Percentiles rank a stretch among this genome's conserved stretches.
Evolutionary conservation across 1,140 invertebrate genomes (phyloP).

Genomic region (Polyergus mexicanus): DNA sequence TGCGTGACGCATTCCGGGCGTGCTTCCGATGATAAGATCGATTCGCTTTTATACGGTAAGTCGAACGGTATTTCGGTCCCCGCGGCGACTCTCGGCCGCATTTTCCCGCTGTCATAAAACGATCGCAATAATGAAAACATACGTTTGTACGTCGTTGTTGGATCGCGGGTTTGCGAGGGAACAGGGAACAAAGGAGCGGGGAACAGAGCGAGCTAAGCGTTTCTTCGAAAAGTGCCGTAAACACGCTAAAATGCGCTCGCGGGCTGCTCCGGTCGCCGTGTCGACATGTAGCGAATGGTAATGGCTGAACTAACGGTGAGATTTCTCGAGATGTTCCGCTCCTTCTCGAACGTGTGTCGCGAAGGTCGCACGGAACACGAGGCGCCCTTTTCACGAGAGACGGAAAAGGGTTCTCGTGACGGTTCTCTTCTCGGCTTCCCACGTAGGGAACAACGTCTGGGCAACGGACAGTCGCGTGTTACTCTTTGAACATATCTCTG

Average conservation of each 20-base stretch:
- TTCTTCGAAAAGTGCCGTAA: slow-evolving; percentile 76
- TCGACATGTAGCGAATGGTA: slow-evolving; percentile 76
- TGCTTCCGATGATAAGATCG: slow-evolving; percentile 23
- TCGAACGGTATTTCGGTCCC: slow-evolving; percentile 45
- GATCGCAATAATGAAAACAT: slow-evolving; percentile 67
- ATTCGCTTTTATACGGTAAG: slow-evolving; percentile 23
- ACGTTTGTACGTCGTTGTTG: slow-evolving; percentile 19
- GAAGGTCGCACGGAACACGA: slow-evolving; percentile 42
- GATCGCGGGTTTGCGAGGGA: not conserved
- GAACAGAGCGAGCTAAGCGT: slow-evolving; percentile 63
- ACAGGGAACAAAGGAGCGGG: slow-evolving; percentile 22
- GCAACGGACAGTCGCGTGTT: slow-evolving; percentile 33
- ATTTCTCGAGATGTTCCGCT: slow-evolving; percentile 64
- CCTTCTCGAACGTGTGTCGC: slow-evolving; percentile 29
- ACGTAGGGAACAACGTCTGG: slow-evolving; percentile 30
- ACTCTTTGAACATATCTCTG: slow-evolving; percentile 3
- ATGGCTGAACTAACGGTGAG: slow-evolving; percentile 75
- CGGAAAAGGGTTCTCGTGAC: slow-evolving; percentile 28
- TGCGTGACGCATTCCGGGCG: not conserved
- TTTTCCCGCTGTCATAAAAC: slow-evolving; percentile 46
- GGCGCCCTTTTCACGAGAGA: slow-evolving; percentile 53
- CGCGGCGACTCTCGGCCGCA: not conserved
- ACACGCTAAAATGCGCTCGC: slow-evolving; percentile 74
- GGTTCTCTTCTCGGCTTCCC: not conserved
- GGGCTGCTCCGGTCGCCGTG: slow-evolving; percentile 59